Evolutionary conservation across 1,140 invertebrate genomes (phyloP), one percentile per base, ranked within the genome.

Genomic region (Odontomachus brunneus): DNA sequence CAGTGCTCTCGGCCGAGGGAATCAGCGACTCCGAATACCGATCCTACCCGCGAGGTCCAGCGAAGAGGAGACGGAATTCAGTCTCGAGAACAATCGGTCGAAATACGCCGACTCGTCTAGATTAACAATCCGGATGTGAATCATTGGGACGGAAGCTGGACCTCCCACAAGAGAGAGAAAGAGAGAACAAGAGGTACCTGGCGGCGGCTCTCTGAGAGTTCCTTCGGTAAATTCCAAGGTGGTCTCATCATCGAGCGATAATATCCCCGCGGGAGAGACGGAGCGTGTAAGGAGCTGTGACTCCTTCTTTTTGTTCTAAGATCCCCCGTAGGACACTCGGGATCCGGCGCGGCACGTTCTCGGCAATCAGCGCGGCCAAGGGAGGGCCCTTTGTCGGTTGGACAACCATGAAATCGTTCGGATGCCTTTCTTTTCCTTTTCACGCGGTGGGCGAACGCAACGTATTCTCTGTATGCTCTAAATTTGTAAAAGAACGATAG

Each of bases 341-440:
- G 59, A 51, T 15, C 26, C 59, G 51, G 55, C 9, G 12, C 22
- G 51, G 75, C 75, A 55, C 65, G 63, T 19, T 78, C 49, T 33
- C 49, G 12, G 24, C 49, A 55, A 71, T 67, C 63, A 57, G 9
- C 22, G 63, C 57, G 17, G n/a, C 12, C 51, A 11, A 44, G 38
- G 33, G 69, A 80, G 44, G 19, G 65, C 14, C 65, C 33, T 80
- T 80, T 80, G 75, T 80, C 65, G 75, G 75, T 80, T 71, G 22
- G 4, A 75, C 24, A 53, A 71, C 65, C 75, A 84, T 84, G 51
- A 81, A 84, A 84, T 81, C 49, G 38, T 72, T 84, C n/a, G 33
- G 59, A 84, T 81, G 48, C 83, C 75, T 81, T 55, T 82, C 62
- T 60, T 66, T 59, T 65, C 26, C 60, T 69, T 44, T 78, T 78